These are phyloP conservation scores for Campoplex nolae DNA, from an alignment of 2,888 invertebrate species.

Conservation along the genomic window DNA sequence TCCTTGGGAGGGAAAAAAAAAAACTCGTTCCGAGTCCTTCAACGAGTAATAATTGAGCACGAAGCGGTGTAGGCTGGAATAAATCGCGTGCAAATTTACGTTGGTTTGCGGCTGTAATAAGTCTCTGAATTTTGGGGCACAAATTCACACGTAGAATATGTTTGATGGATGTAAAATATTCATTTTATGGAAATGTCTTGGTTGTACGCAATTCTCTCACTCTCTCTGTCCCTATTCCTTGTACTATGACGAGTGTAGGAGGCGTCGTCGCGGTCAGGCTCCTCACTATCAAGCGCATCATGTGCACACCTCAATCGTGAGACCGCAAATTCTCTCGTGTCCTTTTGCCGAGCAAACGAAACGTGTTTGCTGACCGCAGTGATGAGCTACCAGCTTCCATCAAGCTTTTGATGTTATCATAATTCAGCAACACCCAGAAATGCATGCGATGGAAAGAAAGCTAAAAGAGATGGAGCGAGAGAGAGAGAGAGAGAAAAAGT, in stretches of 20 bases:
- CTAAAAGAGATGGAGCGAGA: slow-evolving; percentile 5
- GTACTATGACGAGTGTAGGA: slow-evolving; percentile 36
- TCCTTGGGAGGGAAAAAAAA: slow-evolving; percentile 18
- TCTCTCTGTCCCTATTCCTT: background rate
- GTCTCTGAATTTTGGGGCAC: slow-evolving; percentile 27
- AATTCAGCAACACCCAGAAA: slow-evolving; percentile 41
- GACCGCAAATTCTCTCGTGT: slow-evolving; percentile 53
- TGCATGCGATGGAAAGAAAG: background rate
- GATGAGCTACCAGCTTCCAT: slow-evolving; percentile 33
- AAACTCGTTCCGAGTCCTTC: background rate
- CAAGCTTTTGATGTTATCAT: slow-evolving; percentile 57
- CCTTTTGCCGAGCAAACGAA: slow-evolving; percentile 48
- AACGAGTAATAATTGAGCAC: slow-evolving; percentile 2
- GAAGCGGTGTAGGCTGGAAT: slow-evolving; percentile 29
- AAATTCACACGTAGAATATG: slow-evolving; percentile 25
- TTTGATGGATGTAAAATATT: slow-evolving; percentile 46
- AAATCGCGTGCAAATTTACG: slow-evolving; percentile 33
- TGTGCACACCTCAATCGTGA: slow-evolving; percentile 24
- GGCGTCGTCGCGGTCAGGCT: slow-evolving; percentile 20
- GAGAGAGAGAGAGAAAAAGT: background rate
- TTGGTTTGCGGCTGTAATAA: slow-evolving; percentile 44
- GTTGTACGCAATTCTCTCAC: background rate
- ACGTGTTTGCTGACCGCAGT: slow-evolving; percentile 52
- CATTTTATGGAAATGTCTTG: slow-evolving; percentile 28
- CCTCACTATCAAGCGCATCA: slow-evolving; percentile 31